A percentile compares a stretch with the other conserved stretches of the same genome.
phyloP scores from a whole-genome alignment of 2,797 vertebrate species.

The Muraenolepis orangiensis region DNA sequence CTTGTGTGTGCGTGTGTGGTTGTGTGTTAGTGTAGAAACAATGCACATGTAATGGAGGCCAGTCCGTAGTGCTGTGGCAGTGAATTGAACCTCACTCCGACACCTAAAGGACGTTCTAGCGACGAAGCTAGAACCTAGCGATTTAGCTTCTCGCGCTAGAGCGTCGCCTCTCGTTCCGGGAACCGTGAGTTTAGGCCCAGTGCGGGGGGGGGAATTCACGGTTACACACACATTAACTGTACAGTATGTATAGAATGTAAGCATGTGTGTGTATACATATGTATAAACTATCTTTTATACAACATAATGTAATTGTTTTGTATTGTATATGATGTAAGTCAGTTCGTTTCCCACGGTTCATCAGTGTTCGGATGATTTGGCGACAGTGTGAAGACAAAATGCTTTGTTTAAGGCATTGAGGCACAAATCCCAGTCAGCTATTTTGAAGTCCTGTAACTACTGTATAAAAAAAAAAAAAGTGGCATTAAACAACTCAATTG shows the following conservation, averaged over 20 bases:
- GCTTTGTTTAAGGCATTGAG: conserved; percentile 30
- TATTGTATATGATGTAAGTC: conserved; percentile 72
- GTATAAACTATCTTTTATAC: conserved; percentile 80
- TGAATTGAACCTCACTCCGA: no score
- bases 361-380: conserved; percentile 33
- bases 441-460: conserved; percentile 47
- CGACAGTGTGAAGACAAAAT: conserved; percentile 37
- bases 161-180: no score
- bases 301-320: conserved; percentile 78
- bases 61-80: no score
- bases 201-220: no score
- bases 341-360: conserved; percentile 55
- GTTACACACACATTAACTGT: conserved; percentile 73
- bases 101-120: no score
- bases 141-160: no score
- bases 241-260: conserved; percentile 73
- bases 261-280: conserved; percentile 73
- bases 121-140: no score
- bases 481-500: conserved; percentile 48
- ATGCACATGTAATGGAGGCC: no score
- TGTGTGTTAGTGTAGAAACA: conserved; percentile 71
- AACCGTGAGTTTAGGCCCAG: no score
- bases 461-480: conserved; percentile 48
- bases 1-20: conserved; percentile 47
- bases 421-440: conserved; percentile 29